Evolutionary conservation across 2,797 vertebrate genomes (phyloP), one percentile per base, ranked within the genome.

Genomic region (Onychomys leucogaster): DNA sequence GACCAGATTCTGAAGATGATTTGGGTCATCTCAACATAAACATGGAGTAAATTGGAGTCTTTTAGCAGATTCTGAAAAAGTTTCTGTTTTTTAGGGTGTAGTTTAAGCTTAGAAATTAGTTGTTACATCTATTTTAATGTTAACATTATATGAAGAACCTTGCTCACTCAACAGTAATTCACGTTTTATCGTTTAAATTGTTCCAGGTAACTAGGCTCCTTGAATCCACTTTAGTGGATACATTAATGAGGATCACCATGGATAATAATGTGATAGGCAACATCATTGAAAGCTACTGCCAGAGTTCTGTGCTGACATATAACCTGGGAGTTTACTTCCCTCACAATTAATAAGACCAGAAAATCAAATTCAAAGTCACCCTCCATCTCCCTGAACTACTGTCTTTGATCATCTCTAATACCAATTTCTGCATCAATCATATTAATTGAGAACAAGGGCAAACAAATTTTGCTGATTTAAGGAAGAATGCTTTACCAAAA

Each of bases 371-470:
- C 49, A 82, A 67, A 14, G 23, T 43, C 13, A 84, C 49, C 34
- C 23, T 81, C n/a, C 17, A 67, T 65, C 17, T 92, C 61, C 61
- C 27, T 12, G 11, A 78, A 17, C 12, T 2, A 49, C 63, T 85
- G 8, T 25, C 67, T 80, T 85, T 75, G 43, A 55, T 96, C 37
- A 84, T 41, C 69, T 3, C 37, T 89, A 43, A 49, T 83, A 61
- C 7, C 61, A 77, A 23, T 67, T 61, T 96, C 84, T 85, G 27
- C 37, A 85, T 41, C 49, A 90, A 6, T 95, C 32, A n/a, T 92
- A 83, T 91, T 95, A 92, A 82, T 34, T 91, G 41, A 19, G 92
- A 91, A 65, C 37, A 92, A 92, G 19, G 75, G 2, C 82, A 90
- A 95, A 95, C 16, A 34, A 77, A 71, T 49, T 75, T 77, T 32